Evolutionary conservation across 1,140 invertebrate species (phyloP).

Genomic region (Drosophila fuyamai): DNA sequence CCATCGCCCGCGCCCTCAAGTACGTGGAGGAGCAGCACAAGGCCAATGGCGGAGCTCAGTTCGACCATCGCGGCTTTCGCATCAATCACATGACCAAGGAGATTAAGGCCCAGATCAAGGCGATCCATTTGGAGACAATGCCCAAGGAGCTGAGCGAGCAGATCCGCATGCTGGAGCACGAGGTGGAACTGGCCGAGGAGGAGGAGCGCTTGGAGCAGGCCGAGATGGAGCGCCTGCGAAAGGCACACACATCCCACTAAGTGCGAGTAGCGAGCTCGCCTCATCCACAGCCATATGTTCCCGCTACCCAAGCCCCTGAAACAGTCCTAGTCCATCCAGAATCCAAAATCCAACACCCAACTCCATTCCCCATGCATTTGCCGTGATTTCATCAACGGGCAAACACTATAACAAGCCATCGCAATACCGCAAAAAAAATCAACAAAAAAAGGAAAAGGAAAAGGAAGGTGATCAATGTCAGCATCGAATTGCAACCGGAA

Average conservation of each 20-base stretch:
- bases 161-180: conserved; percentile 66
- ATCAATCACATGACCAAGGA: conserved; percentile 80
- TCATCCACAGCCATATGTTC: conserved; percentile 66
- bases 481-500: conserved; percentile 29
- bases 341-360: conserved; percentile 15
- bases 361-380: conserved; percentile 66
- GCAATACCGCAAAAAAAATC: conserved; percentile 53
- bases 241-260: conserved; percentile 1
- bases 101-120: conserved; percentile 72
- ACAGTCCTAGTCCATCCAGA: conserved; percentile 29
- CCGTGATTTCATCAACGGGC: conserved; percentile 26
- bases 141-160: conserved; percentile 66
- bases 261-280: conserved; percentile 10
- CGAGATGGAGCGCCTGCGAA: conserved; percentile 19
- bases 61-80: conserved; percentile 80
- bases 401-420: conserved; percentile 73
- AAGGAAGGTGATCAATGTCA: conserved; percentile 15
- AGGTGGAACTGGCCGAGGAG: conserved; percentile 72
- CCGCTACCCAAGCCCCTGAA: conserved; percentile 22
- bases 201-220: conserved; percentile 59
- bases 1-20: conserved; percentile 87
- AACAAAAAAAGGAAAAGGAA: conserved; percentile 41
- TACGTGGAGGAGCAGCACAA: conserved; percentile 85
- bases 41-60: conserved; percentile 69
- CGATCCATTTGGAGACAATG: conserved; percentile 60